Evolutionary conservation across 2,797 vertebrate genomes (phyloP).

Genomic region (Notamacropus eugenii): DNA sequence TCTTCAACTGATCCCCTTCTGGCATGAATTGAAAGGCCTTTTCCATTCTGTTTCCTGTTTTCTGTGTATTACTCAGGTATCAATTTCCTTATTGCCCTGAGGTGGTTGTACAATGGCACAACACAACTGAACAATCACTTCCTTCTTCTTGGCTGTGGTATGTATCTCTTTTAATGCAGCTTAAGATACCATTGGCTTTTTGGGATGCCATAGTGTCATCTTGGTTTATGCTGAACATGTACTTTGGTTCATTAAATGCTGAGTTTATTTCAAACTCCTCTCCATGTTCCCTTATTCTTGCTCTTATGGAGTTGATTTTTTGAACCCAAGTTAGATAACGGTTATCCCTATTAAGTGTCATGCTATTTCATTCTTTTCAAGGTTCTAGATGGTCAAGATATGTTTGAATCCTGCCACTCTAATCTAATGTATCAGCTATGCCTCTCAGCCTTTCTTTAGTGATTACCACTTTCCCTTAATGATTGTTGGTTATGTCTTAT

Average conservation of each 20-base stretch:
- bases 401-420: no score
- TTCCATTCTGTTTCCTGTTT: not conserved
- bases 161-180: not conserved
- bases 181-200: not conserved
- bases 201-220: not conserved
- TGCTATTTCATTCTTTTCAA: no score
- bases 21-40: not conserved
- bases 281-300: not conserved
- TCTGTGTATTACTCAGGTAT: not conserved
- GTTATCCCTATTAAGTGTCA: no score
- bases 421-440: no score
- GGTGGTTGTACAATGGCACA: not conserved
- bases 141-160: not conserved
- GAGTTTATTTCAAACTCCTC: not conserved
- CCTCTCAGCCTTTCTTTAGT: no score
- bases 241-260: not conserved
- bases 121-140: not conserved
- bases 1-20: not conserved
- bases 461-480: no score
- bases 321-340: no score
- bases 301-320: no score
- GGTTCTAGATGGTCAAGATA: no score
- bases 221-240: not conserved
- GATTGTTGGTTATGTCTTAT: no score
- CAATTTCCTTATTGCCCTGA: not conserved